Conservation (phyloP, 2,113 vertebrate genomes). For the zebrafish (Danio rerio) region GRCz12tu NC_133196.1:14844001-14844500, state of each 20-base stretch:
- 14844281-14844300: conserved; percentile 51
- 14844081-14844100: too few species aligned
- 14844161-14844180: too few species aligned
- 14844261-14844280: conserved; percentile 48
- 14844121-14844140: too few species aligned
- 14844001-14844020: too few species aligned
- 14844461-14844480: conserved; percentile 38
- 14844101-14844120: too few species aligned
- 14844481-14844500: conserved; percentile 12
- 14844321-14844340: conserved; percentile 44
- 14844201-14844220: conserved; percentile 46
- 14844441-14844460: conserved; percentile 55
- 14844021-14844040: too few species aligned
- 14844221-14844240: conserved; percentile 63
- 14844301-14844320: conserved; percentile 45
- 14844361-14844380: conserved; percentile 51
- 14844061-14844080: too few species aligned
- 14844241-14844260: conserved; percentile 56
- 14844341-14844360: conserved; percentile 53
- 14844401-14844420: conserved; percentile 49
- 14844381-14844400: conserved; percentile 51
- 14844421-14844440: conserved; percentile 38
- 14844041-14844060: too few species aligned
- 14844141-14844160: too few species aligned
- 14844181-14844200: conserved; percentile 20